Evolutionary conservation across 2,113 vertebrate genomes (phyloP), one percentile per base, ranked within the genome.

Genomic region (Thamnaconus septentrionalis): DNA sequence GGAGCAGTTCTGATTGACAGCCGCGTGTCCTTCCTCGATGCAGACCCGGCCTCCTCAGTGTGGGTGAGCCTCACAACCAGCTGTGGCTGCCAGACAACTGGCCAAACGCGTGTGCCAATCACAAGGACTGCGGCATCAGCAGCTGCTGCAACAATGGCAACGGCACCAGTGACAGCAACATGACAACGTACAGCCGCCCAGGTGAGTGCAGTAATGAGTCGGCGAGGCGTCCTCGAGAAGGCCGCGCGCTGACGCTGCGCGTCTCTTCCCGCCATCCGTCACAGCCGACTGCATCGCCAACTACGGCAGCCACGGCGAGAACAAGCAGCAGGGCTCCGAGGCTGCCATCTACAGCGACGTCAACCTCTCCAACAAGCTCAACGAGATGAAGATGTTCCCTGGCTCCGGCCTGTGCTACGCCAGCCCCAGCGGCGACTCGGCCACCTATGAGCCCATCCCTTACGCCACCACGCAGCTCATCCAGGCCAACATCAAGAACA

Each of bases 211-310:
- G 40, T 5, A 52, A 49, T 64, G 46, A 63, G 8, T 48, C 42
- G 0, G 18, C 18, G 18, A 31, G 18, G 18, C 18, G 18, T 31
- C 18, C 18, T 2, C 2, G 18, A 31, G 18, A 31, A 31, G 1
- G 18, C 18, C 2, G 18, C 18, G 18, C 18, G 18, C 18, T 31
- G 18, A 31, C 18, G 18, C 18, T 31, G 18, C 18, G 66, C 73
- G 66, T 65, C 61, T 31, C 50, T 10, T 57, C 12, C 48, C 42
- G 18, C 18, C 18, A 31, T 31, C 18, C 18, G 2, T 45, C 84
- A 43, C 90, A 98, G 96, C 96, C 65, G 96, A 98, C 92, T 98
- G 96, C 92, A 97, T 98, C 81, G 95, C 95, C 82, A 98, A 96
- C 93, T 97, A 96, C 90, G 96, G 95, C 89, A 95, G 92, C 91